Base-by-base conservation (phyloP, 1,140 invertebrate species). In the Aphelenchoides besseyi region DNA sequence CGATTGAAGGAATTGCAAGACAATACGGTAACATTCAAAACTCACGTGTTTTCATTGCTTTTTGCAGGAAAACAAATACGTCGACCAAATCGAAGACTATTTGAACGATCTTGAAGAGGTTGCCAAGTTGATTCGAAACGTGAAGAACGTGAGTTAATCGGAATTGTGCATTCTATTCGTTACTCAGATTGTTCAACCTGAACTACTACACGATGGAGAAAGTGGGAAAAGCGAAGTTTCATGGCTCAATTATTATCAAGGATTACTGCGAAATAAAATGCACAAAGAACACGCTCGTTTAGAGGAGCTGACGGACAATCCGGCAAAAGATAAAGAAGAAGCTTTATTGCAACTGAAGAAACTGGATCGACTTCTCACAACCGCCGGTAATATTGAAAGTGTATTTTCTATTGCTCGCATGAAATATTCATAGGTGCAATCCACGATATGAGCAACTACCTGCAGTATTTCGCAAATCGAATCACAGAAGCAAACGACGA, bases 1-100 rank as follows among this genome's bases (percentile, higher is more conserved):
- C 5, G 55, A 33, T 33, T 59, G 55, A 59, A 59, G 18, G 55
- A 59, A 33, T 23, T 59, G 55, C 55, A 59, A 33, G 55, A 59
- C 55, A 59, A 59, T 23, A 59, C 55, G 26, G 55, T 29, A 28
- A 28, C 5, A 23, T 48, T 48, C 41, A 48, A 48, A n/a, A n/a
- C n/a, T n/a, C n/a, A n/a, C n/a, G n/a, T n/a, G n/a, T n/a, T n/a
- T n/a, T n/a, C n/a, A n/a, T n/a, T n/a, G n/a, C n/a, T n/a, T n/a
- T n/a, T n/a, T n/a, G n/a, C n/a, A n/a, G n/a, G n/a, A n/a, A n/a
- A n/a, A n/a, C n/a, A n/a, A 41, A n/a, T 41, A 8, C n/a, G 5
- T n/a, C 5, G 55, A 59, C 55, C 5, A 8, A 18, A 59, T 59
- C 23, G 55, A 5, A 33, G 55, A 59, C 18, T 59, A 59, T 33